phyloP scores from a whole-genome alignment of 35 echinoderm and acorn worm genomes.

The Amphiura filiformis region DNA sequence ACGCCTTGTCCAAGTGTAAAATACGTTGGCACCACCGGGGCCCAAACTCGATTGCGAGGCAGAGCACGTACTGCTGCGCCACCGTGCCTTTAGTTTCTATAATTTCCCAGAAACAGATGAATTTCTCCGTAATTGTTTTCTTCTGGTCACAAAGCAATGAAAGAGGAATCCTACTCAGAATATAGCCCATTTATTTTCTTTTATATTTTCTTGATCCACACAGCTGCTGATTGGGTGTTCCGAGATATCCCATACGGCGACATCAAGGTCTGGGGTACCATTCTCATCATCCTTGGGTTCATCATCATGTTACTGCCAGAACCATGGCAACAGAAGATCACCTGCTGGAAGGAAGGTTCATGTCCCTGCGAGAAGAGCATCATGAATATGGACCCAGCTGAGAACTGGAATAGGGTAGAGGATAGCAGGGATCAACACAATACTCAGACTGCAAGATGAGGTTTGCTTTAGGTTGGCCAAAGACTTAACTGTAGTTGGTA shows the following conservation, averaged over 20 bases:
- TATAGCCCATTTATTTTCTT: not conserved
- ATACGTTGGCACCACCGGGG: no score
- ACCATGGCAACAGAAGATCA: slow-evolving; percentile 48
- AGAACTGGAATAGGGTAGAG: not conserved
- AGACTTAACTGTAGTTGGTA: no score
- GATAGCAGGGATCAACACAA: not conserved
- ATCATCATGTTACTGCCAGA: slow-evolving; percentile 83
- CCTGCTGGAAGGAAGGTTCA: slow-evolving; percentile 54
- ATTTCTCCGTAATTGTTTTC: no score
- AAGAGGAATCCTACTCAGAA: no score
- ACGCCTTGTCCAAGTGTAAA: no score
- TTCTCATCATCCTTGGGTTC: slow-evolving; percentile 75
- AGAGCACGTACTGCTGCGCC: no score
- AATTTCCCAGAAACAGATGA: no score
- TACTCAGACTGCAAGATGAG: not conserved
- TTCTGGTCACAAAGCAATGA: no score
- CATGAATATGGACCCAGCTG: not conserved
- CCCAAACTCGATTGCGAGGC: no score
- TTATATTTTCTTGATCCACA: no score
- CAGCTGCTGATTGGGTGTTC: slow-evolving; percentile 77
- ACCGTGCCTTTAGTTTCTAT: no score
- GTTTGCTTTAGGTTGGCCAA: no score
- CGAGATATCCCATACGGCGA: slow-evolving; percentile 25
- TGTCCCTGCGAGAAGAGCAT: slow-evolving; percentile 24
- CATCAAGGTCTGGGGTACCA: slow-evolving; percentile 52